Evolutionary conservation across 2,888 invertebrate species (phyloP).

Genomic region (Phyllotreta striolata): DNA sequence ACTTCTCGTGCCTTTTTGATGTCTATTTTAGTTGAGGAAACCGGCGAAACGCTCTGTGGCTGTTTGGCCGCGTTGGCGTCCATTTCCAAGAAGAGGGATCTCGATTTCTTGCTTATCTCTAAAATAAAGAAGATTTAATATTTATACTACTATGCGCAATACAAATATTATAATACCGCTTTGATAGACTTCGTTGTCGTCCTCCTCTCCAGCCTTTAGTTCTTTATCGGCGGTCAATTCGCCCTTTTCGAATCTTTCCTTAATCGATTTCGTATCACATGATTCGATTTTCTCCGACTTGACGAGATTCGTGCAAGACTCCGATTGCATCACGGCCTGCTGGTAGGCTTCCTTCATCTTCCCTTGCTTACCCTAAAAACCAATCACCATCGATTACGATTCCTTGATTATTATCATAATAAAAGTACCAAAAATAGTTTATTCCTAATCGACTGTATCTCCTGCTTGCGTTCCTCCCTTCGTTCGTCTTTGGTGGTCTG

Average conservation of each 20-base stretch:
- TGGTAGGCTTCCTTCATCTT: constrained; percentile 93
- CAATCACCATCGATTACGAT: neutral
- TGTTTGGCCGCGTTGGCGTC: constrained; percentile 78
- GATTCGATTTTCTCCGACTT: constrained; percentile 67
- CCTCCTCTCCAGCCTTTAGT: constrained; percentile 65
- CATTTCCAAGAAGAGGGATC: constrained; percentile 84
- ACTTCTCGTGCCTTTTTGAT: constrained; percentile 68
- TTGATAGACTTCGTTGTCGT: constrained; percentile 80
- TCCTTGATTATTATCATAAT: neutral
- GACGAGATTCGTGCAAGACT: constrained; percentile 64
- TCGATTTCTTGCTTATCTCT: constrained; percentile 88
- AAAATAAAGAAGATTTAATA: constrained; percentile 22
- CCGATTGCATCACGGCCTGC: constrained; percentile 85
- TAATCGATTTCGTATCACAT: constrained; percentile 61
- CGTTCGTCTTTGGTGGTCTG: constrained; percentile 68
- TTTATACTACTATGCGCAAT: neutral
- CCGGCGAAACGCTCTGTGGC: constrained; percentile 66
- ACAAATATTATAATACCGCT: constrained; percentile 73
- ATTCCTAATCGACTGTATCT: constrained; percentile 86
- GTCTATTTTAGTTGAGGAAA: constrained; percentile 66
- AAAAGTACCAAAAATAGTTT: constrained; percentile 78
- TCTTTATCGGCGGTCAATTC: constrained; percentile 69
- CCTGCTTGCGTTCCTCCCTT: constrained; percentile 85
- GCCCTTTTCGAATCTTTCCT: constrained; percentile 84
- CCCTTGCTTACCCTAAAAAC: constrained; percentile 80